Percentiles rank a stretch among this genome's conserved stretches.
phyloP scores from a whole-genome alignment of 2,888 invertebrate species.

The Scaptomyza caliginosa region DNA sequence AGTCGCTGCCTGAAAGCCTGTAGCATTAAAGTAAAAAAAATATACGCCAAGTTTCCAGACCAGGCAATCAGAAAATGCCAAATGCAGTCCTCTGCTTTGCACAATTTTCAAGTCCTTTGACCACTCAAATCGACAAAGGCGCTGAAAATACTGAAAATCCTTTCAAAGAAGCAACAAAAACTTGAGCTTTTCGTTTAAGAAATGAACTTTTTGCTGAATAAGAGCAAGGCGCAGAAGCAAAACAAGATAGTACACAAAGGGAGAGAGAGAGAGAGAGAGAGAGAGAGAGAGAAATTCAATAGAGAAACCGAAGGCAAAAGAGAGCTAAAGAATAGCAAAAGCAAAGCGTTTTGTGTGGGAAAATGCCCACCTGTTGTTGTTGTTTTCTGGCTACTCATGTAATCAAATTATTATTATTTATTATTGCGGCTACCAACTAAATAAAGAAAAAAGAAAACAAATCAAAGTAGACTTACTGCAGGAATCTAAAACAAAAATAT shows the following conservation, averaged over 20 bases:
- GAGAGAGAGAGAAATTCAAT: neutral
- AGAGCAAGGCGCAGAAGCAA: constrained; percentile 59
- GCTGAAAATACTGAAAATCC: constrained; percentile 67
- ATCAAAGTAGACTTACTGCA: neutral
- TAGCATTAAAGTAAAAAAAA: constrained; percentile 1
- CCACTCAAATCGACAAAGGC: constrained; percentile 66
- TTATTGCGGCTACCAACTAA: neutral
- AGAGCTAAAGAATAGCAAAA: neutral
- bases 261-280: neutral
- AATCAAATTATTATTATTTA: neutral
- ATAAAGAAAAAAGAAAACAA: no score
- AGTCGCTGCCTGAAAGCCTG: neutral
- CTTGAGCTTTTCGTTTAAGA: constrained; percentile 23
- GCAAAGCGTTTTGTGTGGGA: constrained; percentile 3
- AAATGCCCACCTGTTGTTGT: constrained; percentile 57
- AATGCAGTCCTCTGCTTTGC: constrained; percentile 35
- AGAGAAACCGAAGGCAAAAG: neutral
- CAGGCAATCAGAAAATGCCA: constrained; percentile 63
- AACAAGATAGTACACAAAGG: constrained; percentile 6
- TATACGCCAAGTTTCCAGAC: constrained; percentile 47
- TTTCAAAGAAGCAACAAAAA: constrained; percentile 37
- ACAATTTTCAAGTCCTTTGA: constrained; percentile 46
- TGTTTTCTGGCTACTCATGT: constrained; percentile 22
- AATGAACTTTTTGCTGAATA: constrained; percentile 63
- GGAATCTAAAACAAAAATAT: neutral